A percentile compares a stretch with the other conserved stretches of the same genome.
phyloP scores from a whole-genome alignment of 2,888 invertebrate genomes.

The Steinernema carpocapsae region DNA sequence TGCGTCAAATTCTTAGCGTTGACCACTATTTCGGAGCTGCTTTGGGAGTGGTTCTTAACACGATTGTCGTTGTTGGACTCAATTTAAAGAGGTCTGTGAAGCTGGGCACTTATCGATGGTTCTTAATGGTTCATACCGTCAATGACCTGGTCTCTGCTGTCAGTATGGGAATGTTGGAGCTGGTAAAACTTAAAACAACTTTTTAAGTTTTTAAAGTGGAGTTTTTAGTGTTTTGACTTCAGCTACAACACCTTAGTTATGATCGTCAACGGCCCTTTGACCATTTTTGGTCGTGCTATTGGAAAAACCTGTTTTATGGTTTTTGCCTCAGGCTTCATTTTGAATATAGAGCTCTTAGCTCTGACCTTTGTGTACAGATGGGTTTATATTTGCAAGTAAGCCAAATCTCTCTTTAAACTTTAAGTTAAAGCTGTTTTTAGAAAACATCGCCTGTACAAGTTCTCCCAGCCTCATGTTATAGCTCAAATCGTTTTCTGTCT shows the following conservation, averaged over 20 bases:
- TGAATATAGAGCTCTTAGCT: neutral
- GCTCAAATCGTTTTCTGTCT: too few relatives aligned
- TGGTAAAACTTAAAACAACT: too few relatives aligned
- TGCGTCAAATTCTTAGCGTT: neutral
- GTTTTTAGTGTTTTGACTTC: neutral
- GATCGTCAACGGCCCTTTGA: neutral
- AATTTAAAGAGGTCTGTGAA: neutral
- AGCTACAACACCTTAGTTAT: neutral
- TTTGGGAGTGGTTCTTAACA: neutral
- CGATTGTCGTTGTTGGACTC: neutral
- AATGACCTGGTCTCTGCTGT: neutral
- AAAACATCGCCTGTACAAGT: neutral
- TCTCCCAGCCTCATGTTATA: neutral
- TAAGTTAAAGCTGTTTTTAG: neutral
- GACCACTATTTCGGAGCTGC: neutral
- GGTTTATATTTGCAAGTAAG: neutral
- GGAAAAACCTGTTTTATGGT: neutral
- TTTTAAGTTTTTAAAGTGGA: too few relatives aligned
- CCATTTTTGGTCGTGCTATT: neutral
- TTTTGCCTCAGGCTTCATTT: neutral
- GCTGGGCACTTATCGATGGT: constrained; percentile 1
- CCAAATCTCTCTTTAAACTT: too few relatives aligned
- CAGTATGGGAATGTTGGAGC: neutral
- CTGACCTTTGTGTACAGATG: neutral
- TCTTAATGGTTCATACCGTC: neutral